A percentile compares a stretch with the other conserved stretches of the same genome.
Evolutionary conservation across 2,113 vertebrate species (phyloP).

Genomic region (Calidris pugnax): DNA sequence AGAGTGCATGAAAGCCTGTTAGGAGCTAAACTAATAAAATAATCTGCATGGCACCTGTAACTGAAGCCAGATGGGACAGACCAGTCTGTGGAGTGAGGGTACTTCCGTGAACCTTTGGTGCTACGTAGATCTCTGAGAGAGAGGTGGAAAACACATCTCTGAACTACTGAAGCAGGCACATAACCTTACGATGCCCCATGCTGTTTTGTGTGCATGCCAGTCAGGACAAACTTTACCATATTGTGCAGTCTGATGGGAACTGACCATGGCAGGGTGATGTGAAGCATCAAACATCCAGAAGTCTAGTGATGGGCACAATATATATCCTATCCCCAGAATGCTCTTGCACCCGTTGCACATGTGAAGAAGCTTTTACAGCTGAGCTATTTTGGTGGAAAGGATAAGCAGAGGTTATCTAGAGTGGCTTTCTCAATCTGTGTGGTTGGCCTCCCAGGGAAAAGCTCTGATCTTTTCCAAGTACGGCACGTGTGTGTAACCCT

Average conservation of each 20-base stretch:
- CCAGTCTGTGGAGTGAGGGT: background rate
- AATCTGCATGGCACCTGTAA: background rate
- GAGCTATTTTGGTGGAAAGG: background rate
- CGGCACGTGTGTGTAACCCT: background rate
- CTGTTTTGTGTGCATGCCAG: background rate
- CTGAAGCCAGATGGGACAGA: background rate
- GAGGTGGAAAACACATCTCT: background rate
- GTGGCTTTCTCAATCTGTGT: constrained; percentile 13
- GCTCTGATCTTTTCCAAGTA: constrained; percentile 7
- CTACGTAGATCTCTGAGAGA: background rate
- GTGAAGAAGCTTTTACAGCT: constrained; percentile 29
- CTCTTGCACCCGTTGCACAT: background rate
- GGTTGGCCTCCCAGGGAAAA: constrained; percentile 24
- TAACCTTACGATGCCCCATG: accelerated
- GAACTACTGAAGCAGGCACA: background rate
- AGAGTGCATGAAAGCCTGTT: background rate
- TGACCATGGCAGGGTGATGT: background rate
- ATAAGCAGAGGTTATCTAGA: constrained; percentile 5
- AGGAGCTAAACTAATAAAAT: background rate
- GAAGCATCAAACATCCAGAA: background rate
- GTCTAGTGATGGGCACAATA: background rate
- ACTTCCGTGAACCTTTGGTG: background rate
- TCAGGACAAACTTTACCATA: background rate
- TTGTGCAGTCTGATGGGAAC: background rate
- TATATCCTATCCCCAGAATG: background rate